Evolutionary conservation across 2,113 vertebrate species (phyloP).

Genomic region (Pseudolaguvia tuberculata): DNA sequence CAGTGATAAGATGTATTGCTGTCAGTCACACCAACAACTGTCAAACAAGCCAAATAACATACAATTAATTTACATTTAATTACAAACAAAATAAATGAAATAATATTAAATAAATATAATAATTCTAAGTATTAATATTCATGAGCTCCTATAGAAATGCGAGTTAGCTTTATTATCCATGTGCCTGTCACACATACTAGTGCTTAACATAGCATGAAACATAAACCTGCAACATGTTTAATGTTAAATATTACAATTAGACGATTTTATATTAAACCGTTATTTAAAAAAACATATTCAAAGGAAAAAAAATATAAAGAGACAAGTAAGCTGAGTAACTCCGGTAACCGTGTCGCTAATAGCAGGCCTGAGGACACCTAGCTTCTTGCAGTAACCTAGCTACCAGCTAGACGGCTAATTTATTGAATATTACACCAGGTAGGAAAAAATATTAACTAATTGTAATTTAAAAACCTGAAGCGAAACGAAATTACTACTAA

Average conservation of each 20-base stretch:
- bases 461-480: rapidly evolving
- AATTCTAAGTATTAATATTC: not conserved
- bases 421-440: not conserved
- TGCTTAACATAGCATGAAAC: not conserved
- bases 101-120: too few species aligned
- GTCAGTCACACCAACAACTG: not conserved
- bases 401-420: slow-evolving; percentile 1
- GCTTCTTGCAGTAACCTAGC: not conserved
- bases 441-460: not conserved
- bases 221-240: not conserved
- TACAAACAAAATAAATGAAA: too few species aligned
- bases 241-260: too few species aligned
- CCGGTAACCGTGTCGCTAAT: not conserved
- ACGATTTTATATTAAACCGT: too few species aligned
- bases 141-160: not conserved
- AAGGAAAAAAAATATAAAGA: too few species aligned
- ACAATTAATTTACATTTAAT: too few species aligned
- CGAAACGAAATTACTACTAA: not conserved
- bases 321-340: not conserved
- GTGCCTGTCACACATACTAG: not conserved
- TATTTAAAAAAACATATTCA: too few species aligned
- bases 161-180: not conserved
- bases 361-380: not conserved
- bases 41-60: not conserved
- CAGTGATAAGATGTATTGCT: too few species aligned